Base-by-base conservation (phyloP, 2,113 vertebrate genomes). In the Suricata suricatta region DNA sequence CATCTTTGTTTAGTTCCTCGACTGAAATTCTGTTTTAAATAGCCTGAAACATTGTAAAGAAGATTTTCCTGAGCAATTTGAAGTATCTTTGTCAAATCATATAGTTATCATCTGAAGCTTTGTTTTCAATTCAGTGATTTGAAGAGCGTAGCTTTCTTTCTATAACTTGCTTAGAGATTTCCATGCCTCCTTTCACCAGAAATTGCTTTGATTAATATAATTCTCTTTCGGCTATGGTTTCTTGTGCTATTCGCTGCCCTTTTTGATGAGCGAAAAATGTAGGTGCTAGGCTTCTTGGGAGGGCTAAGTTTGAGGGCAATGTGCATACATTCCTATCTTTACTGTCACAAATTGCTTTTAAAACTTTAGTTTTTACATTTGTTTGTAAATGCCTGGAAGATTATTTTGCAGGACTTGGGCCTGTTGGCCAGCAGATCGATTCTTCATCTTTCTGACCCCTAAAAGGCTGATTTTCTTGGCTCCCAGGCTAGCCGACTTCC, bases 191-290 rank as follows among this genome's bases (percentile, higher is more conserved):
- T 98, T 98, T 98, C 86, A 85, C 93, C 95, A 97, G 97, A 98
- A 98, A 98, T 97, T 97, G 69, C 80, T 97, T 97, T 98, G 97
- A 98, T 98, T 98, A 93, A 96, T 98, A 90, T 97, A 94, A 97
- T 95, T 97, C 85, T 97, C 69, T 83, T 87, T 97, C 93, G 96
- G 60, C 91, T 98, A 81, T 92, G 95, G 98, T 98, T 96, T 96
- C 68, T 96, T 96, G 93, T 96, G 81, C 54, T 93, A 89, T 81
- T 95, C 77, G 38, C 41, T 96, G 94, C 93, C 90, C 90, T 98
- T 94, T 97, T 96, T 97, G 97, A 95, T 97, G 97, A 25, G 72
- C 27, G 89, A 95, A 98, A 97, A 97, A 92, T 93, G 35, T 71
- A 97, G 71, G 89, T 93, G 88, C 88, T 96, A 96, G 31, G 79